Base-by-base conservation (phyloP, 1,140 invertebrate genomes). In the Babylonia areolata region DNA sequence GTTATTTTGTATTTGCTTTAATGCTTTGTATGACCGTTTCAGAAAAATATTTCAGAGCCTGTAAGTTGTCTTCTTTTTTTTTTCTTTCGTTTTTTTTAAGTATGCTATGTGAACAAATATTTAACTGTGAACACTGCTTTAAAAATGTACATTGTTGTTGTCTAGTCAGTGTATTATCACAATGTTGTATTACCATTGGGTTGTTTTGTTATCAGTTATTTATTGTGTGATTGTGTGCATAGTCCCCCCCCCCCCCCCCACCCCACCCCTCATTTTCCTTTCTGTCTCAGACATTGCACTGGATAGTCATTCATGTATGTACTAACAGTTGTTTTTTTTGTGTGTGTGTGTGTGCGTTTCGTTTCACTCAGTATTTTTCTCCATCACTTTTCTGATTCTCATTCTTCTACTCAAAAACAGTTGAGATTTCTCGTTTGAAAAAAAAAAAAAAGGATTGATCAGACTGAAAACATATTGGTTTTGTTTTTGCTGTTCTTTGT, bases 141-240 rank as follows among this genome's bases (percentile, higher is more conserved):
- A 64, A 64, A 51, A 5, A 64, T 64, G 58, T 64, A 64, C 58
- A 64, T 64, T 23, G 28, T 64, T 64, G 58, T 64, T 64, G 58
- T 64, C 58, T 64, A 64, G 58, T 64, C 58, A 64, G 17, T 64
- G 58, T 51, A 20, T 64, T 64, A 64, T 51, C 9, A 51, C 17
- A 51, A 51, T 51, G 46, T 51, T 51, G 46, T 51, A 51, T 64
- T 64, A 64, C 20, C 58, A 23, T 64, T 23, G 2, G 58, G 58
- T 64, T 64, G 15, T 64, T 64, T 64, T 64, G 28, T 64, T 23
- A 2, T 23, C 28, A 64, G 6, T 28, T 64, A 64, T 64, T 64
- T 64, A 64, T 64, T 64, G 28, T 64, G 58, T 64, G 58, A 64
- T n/a, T 64, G 58, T 64, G 58, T 64, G 20, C n/a, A n/a, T 64